These are phyloP conservation scores for Mionectes macconnelli DNA, from an alignment of 2,113 vertebrate genomes.

Conservation along the genomic window DNA sequence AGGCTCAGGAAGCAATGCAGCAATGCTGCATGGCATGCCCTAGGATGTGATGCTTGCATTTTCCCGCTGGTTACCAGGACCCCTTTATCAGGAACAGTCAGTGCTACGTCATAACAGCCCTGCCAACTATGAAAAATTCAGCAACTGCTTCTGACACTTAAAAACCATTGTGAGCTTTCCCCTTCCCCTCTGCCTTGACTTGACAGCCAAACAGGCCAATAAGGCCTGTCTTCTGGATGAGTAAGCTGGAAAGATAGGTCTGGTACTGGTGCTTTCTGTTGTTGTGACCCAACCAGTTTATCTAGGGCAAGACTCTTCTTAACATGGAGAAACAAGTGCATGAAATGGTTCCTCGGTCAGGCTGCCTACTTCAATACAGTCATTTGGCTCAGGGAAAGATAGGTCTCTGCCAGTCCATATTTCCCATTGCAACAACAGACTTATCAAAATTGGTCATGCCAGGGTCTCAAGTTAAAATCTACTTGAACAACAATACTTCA, in stretches of 20 bases:
- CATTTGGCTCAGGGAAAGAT: constrained; percentile 29
- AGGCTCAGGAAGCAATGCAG: background rate
- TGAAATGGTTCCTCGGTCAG: background rate
- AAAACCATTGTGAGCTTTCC: background rate
- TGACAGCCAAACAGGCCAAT: background rate
- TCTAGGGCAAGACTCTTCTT: background rate
- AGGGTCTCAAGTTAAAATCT: constrained; percentile 42
- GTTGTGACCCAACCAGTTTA: background rate
- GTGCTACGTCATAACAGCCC: background rate
- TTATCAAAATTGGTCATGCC: constrained; percentile 51
- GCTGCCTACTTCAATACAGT: background rate
- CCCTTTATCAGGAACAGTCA: background rate
- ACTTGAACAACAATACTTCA: constrained; percentile 38
- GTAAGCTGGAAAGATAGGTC: background rate
- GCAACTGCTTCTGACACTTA: background rate
- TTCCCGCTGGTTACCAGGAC: background rate
- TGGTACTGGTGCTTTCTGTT: background rate
- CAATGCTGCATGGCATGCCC: background rate
- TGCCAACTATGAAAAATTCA: background rate
- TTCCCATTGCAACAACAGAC: constrained; percentile 43
- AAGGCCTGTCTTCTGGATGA: background rate
- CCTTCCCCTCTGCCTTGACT: background rate
- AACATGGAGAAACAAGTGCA: background rate
- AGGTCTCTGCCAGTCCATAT: constrained; percentile 7
- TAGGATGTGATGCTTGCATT: background rate